Conservation (phyloP, 1,140 invertebrate genomes). For the Papilio polyxenes region DNA sequence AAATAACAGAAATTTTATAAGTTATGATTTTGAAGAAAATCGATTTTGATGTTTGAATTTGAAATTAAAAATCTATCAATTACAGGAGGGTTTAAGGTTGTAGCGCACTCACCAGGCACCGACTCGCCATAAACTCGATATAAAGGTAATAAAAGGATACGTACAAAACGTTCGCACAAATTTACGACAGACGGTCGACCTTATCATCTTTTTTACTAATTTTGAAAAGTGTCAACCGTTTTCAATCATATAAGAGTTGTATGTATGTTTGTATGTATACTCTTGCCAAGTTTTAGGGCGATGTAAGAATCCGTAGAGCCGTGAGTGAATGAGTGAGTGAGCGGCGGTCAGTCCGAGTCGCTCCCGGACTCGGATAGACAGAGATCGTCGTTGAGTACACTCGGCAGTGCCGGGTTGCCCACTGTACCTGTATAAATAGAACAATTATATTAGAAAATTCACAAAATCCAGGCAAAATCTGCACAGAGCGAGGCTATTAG, state of each 20-base stretch:
- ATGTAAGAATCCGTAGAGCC: slow-evolving; percentile 7
- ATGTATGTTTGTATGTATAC: slow-evolving; percentile 1
- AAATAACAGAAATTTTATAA: no score
- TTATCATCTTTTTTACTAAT: no score
- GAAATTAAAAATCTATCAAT: no score
- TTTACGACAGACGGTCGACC: no score
- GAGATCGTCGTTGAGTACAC: slow-evolving; percentile 87
- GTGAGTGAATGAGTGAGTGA: slow-evolving; percentile 30
- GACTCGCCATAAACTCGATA: no score
- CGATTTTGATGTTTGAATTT: no score
- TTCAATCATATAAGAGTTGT: not conserved
- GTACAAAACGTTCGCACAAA: no score
- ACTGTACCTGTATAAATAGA: slow-evolving; percentile 45
- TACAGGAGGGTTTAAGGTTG: no score
- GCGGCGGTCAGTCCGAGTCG: slow-evolving; percentile 77
- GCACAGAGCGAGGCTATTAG: not conserved
- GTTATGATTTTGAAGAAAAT: no score
- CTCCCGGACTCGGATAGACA: slow-evolving; percentile 86
- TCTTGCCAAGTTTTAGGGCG: slow-evolving; percentile 20
- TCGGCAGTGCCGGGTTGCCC: slow-evolving; percentile 75
- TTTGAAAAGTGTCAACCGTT: no score
- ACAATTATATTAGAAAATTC: not conserved
- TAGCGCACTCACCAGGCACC: no score
- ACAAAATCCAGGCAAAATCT: not conserved
- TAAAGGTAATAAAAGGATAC: no score